Evolutionary conservation across 2,888 invertebrate species (phyloP), one percentile per base, ranked within the genome.

Genomic region (Hirtodrosophila duncani): DNA sequence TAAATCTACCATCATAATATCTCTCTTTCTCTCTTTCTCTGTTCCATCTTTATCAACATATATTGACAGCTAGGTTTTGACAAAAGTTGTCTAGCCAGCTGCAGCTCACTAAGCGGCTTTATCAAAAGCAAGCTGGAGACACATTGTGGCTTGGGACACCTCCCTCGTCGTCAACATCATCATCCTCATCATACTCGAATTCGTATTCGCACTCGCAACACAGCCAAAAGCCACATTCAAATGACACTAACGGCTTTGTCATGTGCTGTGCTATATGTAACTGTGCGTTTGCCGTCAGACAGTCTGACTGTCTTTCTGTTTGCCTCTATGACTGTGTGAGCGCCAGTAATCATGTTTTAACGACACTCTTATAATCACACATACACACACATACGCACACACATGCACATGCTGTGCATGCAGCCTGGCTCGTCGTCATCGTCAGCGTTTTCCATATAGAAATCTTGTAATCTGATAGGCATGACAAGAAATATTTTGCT

Each of bases 401-500:
- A 21, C 26, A 31, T 27, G 24, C 24, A 58, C 20, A 41, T 37
- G 36, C 29, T 42, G 49, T 53, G 55, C 58, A 66, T 63, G 66
- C 53, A 53, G 34, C 53, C 42, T 50, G 51, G 63, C 67, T 62
- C 68, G 45, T 26, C 31, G 55, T 26, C 53, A 61, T 72, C 78
- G 67, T 61, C 70, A 53, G 59, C 55, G 67, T 70, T 75, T 62
- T 68, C n/a, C 67, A 69, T 74, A 74, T 78, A 78, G 74, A 74
- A 74, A 74, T 77, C 80, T 72, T 77, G 75, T 77, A 77, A 77
- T 77, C 80, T 79, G 75, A 77, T 77, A 77, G 75, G 77, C 80
- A 77, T 77, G 75, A 77, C 75, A 79, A 77, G 80, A 77, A 77
- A 77, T 77, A 77, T 79, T 71, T 77, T 79, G 80, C 80, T 72